phyloP scores from a whole-genome alignment of 2,888 invertebrate genomes.

The Hemistola chrysoprasaria region DNA sequence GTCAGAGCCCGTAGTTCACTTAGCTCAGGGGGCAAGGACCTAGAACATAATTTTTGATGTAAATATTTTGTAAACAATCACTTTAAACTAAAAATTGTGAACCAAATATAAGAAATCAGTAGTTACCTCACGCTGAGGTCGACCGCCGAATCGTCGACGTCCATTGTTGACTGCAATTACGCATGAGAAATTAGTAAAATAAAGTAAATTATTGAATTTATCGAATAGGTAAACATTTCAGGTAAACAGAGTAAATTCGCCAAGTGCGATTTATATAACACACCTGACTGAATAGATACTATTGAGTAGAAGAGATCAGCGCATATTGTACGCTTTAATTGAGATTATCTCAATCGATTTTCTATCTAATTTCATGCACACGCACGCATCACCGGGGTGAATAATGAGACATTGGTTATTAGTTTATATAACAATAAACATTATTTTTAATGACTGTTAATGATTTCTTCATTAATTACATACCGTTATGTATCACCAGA shows the following conservation, averaged over 20 bases:
- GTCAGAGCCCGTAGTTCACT: conserved; percentile 83
- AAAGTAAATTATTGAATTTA: conserved; percentile 19
- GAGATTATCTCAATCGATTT: conserved; percentile 19
- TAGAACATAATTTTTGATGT: conserved; percentile 30
- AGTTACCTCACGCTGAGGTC: conserved; percentile 92
- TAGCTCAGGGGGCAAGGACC: conserved; percentile 75
- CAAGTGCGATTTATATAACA: too few relatives aligned
- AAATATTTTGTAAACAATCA: conserved; percentile 7
- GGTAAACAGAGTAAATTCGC: too few relatives aligned
- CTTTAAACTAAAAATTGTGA: conserved; percentile 25
- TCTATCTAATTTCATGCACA: conserved; percentile 45
- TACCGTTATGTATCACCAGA: too few relatives aligned
- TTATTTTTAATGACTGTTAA: too few relatives aligned
- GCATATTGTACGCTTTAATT: neutral
- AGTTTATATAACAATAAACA: neutral
- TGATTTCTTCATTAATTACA: too few relatives aligned
- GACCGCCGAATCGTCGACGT: conserved; percentile 93
- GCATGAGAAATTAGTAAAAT: conserved; percentile 43
- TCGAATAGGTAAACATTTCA: conserved; percentile 5
- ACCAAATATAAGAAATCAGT: conserved; percentile 14
- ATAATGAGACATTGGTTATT: conserved; percentile 11
- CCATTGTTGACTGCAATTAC: conserved; percentile 85
- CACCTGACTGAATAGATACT: neutral
- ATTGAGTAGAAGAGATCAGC: neutral
- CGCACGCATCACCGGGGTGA: conserved; percentile 51